Evolutionary conservation across 2,113 vertebrate species (phyloP).

Genomic region (Silurus glanis): DNA sequence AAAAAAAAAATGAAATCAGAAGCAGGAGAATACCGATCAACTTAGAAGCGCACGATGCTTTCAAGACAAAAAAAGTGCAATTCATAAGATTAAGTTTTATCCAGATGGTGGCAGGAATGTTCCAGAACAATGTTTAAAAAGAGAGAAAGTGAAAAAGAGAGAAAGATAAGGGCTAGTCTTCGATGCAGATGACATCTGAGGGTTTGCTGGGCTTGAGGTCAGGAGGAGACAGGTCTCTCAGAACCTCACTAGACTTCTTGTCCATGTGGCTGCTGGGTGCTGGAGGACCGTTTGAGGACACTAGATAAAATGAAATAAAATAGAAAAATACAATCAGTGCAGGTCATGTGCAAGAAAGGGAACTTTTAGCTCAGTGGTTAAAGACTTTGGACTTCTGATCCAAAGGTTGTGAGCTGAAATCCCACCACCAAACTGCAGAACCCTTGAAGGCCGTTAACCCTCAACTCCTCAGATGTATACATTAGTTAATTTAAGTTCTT

Average conservation of each 20-base stretch:
- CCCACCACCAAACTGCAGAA: no score
- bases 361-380: no score
- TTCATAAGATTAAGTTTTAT: slow-evolving; percentile 59
- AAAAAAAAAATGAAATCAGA: slow-evolving; percentile 50
- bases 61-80: slow-evolving; percentile 74
- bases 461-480: no score
- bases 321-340: background rate
- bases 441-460: no score
- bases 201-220: slow-evolving; percentile 73
- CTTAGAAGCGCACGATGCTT: slow-evolving; percentile 50
- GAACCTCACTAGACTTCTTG: slow-evolving; percentile 71
- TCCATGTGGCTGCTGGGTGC: slow-evolving; percentile 71
- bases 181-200: slow-evolving; percentile 73
- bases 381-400: no score
- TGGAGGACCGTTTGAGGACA: slow-evolving; percentile 73
- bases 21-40: slow-evolving; percentile 59
- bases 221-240: slow-evolving; percentile 72
- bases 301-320: slow-evolving; percentile 64
- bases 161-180: slow-evolving; percentile 65
- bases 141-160: background rate
- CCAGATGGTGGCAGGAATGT: slow-evolving; percentile 34
- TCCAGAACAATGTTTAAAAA: background rate
- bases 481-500: no score
- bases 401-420: no score
- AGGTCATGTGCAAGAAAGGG: background rate